Conservation (phyloP, 2,888 invertebrate genomes). For the Lycaena phlaeas region DNA sequence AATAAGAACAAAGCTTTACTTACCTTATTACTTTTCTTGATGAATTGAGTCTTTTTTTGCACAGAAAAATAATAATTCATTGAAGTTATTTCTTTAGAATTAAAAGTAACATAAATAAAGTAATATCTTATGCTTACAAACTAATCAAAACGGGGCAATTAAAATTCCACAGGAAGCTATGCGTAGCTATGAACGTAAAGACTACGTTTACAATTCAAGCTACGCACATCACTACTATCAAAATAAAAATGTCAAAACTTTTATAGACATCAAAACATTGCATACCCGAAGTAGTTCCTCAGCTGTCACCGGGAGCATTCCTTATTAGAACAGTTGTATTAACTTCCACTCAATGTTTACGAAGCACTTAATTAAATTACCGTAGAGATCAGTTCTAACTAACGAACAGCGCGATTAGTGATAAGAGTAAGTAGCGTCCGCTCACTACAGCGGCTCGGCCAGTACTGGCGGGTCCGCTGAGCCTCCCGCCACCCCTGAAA, state of each 20-base stretch:
- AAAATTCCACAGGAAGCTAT: too few relatives aligned
- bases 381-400: slow-evolving; percentile 29
- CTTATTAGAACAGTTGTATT: slow-evolving; percentile 36
- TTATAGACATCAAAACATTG: slow-evolving; percentile 18
- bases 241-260: slow-evolving; percentile 3
- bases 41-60: too few relatives aligned
- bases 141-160: too few relatives aligned
- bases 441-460: slow-evolving; percentile 53
- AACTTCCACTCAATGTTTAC: slow-evolving; percentile 44
- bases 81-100: too few relatives aligned
- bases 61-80: too few relatives aligned
- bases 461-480: slow-evolving; percentile 46
- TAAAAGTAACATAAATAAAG: too few relatives aligned
- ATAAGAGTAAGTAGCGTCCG: slow-evolving; percentile 35
- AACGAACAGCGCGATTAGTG: slow-evolving; percentile 25
- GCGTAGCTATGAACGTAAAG: too few relatives aligned
- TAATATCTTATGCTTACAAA: too few relatives aligned
- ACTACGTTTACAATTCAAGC: too few relatives aligned
- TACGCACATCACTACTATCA: not conserved
- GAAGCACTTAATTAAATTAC: slow-evolving; percentile 61
- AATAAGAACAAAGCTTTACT: too few relatives aligned
- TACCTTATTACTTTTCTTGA: too few relatives aligned
- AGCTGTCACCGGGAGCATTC: slow-evolving; percentile 33
- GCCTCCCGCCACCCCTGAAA: slow-evolving; percentile 40
- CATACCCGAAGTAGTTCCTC: slow-evolving; percentile 44